Evolutionary conservation across 2,888 invertebrate species (phyloP).

Genomic region (Adelognathus sp.): DNA sequence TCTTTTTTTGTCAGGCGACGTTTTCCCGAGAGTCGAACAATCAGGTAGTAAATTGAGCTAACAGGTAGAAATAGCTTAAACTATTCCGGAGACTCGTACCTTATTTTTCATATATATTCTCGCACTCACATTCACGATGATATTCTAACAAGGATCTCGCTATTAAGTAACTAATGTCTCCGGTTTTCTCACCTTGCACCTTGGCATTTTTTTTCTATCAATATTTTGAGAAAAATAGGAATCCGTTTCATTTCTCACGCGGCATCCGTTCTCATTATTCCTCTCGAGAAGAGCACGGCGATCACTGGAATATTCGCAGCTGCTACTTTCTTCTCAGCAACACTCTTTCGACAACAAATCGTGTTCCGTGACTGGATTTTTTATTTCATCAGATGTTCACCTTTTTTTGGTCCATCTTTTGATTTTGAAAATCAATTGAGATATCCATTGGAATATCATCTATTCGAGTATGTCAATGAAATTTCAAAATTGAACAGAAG

Average conservation of each 20-base stretch:
- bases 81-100: slow-evolving; percentile 19
- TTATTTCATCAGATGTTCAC: neutral
- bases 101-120: slow-evolving; percentile 13
- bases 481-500: neutral
- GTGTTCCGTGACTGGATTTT: neutral
- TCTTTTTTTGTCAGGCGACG: slow-evolving; percentile 2
- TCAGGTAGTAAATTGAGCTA: slow-evolving; percentile 48
- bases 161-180: slow-evolving; percentile 67
- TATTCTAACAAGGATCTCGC: slow-evolving; percentile 54
- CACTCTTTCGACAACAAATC: neutral
- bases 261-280: neutral
- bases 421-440: neutral
- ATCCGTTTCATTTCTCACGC: slow-evolving; percentile 39
- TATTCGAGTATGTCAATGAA: neutral
- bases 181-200: slow-evolving; percentile 10
- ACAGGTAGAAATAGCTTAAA: slow-evolving; percentile 33
- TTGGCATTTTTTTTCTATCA: neutral
- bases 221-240: slow-evolving; percentile 64
- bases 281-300: neutral
- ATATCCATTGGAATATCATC: neutral
- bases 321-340: neutral
- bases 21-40: slow-evolving; percentile 30
- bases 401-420: neutral
- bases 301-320: neutral
- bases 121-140: slow-evolving; percentile 33